Evolutionary conservation across 2,113 vertebrate genomes (phyloP).

Genomic region (Opisthocomus hoazin): DNA sequence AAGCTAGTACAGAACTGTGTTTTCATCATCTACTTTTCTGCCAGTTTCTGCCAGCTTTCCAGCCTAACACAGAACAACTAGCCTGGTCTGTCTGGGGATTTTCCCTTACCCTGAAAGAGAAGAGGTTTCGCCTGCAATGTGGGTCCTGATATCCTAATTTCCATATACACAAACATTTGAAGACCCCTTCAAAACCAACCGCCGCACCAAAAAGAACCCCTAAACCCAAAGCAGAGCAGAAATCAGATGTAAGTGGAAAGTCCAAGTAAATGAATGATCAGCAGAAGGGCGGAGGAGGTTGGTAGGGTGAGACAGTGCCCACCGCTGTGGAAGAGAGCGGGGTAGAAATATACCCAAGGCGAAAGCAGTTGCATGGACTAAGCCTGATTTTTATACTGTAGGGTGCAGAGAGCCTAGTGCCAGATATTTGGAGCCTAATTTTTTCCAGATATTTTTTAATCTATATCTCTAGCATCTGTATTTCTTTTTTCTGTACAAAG

Average conservation of each 20-base stretch:
- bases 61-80: background rate
- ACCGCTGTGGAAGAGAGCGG: background rate
- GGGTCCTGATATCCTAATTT: background rate
- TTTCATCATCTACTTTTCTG: background rate
- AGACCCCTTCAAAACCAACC: background rate
- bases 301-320: background rate
- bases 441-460: background rate
- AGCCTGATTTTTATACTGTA: background rate
- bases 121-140: background rate
- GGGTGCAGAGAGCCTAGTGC: background rate
- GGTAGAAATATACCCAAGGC: background rate
- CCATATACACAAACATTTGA: background rate
- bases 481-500: background rate
- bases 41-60: background rate
- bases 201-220: accelerated
- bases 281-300: background rate
- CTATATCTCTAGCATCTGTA: background rate
- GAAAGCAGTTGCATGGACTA: background rate
- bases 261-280: background rate
- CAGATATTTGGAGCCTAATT: background rate
- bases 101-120: background rate
- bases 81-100: background rate
- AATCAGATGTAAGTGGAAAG: background rate
- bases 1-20: background rate
- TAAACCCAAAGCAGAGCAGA: background rate